Percentiles rank a stretch among this genome's conserved stretches.
Evolutionary conservation across 2,888 invertebrate genomes (phyloP).

Genomic region (Xanthorhoe spadicearia): DNA sequence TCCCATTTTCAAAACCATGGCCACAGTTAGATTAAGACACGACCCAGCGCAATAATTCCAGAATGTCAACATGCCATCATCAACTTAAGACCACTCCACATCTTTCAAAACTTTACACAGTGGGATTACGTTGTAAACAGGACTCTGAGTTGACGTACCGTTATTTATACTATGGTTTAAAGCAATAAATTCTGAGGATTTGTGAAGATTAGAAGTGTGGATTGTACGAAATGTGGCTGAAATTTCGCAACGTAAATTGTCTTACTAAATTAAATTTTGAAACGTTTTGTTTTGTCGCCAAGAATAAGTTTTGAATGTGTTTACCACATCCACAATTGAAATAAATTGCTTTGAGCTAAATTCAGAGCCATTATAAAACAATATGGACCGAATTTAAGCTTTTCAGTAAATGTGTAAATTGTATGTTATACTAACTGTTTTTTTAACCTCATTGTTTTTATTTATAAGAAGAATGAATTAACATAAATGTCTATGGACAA

Average conservation of each 20-base stretch:
- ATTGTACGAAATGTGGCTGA: conserved; percentile 31
- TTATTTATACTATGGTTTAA: conserved; percentile 23
- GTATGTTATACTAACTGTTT: too few relatives aligned
- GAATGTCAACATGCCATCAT: conserved; percentile 36
- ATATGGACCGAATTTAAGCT: background rate
- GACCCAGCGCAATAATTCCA: conserved; percentile 38
- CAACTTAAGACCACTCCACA: conserved; percentile 38
- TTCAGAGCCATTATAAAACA: background rate
- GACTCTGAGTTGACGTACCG: conserved; percentile 30
- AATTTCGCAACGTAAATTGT: conserved; percentile 26
- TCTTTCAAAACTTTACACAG: conserved; percentile 46
- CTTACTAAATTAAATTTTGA: conserved; percentile 19
- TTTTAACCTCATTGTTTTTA: too few relatives aligned
- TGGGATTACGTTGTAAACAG: conserved; percentile 42
- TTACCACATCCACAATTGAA: background rate
- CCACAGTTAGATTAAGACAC: conserved; percentile 42
- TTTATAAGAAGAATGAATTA: too few relatives aligned
- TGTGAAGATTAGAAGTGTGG: conserved; percentile 38
- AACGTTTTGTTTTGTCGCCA: conserved; percentile 15
- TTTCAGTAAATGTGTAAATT: too few relatives aligned
- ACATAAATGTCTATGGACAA: background rate
- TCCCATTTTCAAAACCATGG: conserved; percentile 17
- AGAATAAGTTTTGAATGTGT: background rate
- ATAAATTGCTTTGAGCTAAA: background rate
- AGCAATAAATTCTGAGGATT: conserved; percentile 43